Evolutionary conservation across 2,797 vertebrate genomes (phyloP), one percentile per base, ranked within the genome.

Genomic region (Macrochelys suwanniensis): DNA sequence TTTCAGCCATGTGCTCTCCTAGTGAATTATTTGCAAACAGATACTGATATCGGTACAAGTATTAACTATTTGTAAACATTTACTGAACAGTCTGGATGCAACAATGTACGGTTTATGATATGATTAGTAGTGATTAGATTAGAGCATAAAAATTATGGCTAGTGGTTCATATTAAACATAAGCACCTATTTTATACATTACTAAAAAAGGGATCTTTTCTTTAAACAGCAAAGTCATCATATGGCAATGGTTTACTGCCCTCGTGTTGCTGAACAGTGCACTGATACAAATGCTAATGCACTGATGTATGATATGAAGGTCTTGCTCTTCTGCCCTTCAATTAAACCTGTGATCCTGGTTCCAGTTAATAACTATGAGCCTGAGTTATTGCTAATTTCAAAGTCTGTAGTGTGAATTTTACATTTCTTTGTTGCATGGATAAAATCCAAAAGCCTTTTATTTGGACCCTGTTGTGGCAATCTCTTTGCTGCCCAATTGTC

Each of bases 401-500:
- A 76, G 37, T 33, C 71, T 80, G 37, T 42, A 61, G 53, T 25
- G n/a, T 31, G 10, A 95, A 78, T 86, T 89, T 68, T 93, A 93
- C 85, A 92, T 92, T 85, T 95, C 45, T 61, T 57, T 87, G 21
- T 42, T 89, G 61, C 91, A 90, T 19, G 78, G 74, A 82, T 53
- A 93, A 92, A 97, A 87, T 5, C 28, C 68, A 78, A 95, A 81
- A 31, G 47, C 89, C 95, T 96, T 94, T 93, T 92, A 51, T 92
- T 81, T 89, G 31, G 61, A 53, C 85, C 54, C 17, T 93, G 95
- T 90, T 92, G 74, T 82, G 87, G 84, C 89, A 94, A 82, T 83
- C 78, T 97, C 85, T 97, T 97, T 89, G 85, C 94, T 87, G 90
- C 95, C 49, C 92, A 92, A 89, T 88, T 97, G 33, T 92, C 87